phyloP scores from a whole-genome alignment of 2,797 vertebrate genomes.

The Gymnothorax reevesii region DNA sequence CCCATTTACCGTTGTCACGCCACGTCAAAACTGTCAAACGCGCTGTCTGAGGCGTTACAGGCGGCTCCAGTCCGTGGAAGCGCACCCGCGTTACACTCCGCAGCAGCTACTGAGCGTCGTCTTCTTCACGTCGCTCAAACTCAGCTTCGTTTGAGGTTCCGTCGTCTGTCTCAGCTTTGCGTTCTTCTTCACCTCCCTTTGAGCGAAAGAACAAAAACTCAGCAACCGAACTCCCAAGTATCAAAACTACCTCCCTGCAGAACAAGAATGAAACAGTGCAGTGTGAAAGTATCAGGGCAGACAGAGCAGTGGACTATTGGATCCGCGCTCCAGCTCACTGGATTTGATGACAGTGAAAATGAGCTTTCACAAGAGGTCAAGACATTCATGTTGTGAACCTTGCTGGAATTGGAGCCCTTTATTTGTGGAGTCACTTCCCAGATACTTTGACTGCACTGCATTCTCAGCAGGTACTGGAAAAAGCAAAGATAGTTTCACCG shows the following conservation, averaged over 20 bases:
- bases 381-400: too few relatives aligned
- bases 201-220: not conserved
- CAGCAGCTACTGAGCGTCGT: slow-evolving; percentile 14
- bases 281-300: too few relatives aligned
- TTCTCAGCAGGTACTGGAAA: not conserved
- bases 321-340: too few relatives aligned
- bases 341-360: too few relatives aligned
- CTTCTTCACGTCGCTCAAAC: not conserved
- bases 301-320: too few relatives aligned
- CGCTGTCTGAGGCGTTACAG: not conserved
- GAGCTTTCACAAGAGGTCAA: too few relatives aligned
- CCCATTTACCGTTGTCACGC: not conserved
- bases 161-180: not conserved
- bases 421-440: too few relatives aligned
- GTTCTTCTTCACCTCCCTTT: slow-evolving; percentile 36
- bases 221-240: not conserved
- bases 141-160: fast-evolving
- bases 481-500: slow-evolving; percentile 54
- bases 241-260: not conserved
- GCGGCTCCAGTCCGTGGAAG: not conserved
- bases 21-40: not conserved
- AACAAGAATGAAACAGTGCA: not conserved
- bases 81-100: slow-evolving; percentile 20
- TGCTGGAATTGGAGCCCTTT: too few relatives aligned
- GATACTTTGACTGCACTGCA: too few relatives aligned